Base-by-base conservation (phyloP, 2,113 vertebrate genomes). In the Xiphorhynchus elegans region DNA sequence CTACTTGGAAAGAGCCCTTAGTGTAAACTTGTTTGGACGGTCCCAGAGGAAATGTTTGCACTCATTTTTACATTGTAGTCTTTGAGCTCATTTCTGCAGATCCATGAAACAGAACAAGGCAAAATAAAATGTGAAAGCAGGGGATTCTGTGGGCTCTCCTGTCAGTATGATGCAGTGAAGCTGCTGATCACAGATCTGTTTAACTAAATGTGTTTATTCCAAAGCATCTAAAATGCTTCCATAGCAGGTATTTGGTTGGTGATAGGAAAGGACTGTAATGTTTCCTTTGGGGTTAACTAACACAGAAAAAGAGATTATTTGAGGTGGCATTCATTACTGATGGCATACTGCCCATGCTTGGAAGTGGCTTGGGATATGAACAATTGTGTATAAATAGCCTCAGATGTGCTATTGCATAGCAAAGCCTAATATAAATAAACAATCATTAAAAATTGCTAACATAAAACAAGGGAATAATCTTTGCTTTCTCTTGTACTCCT, bases 361-460 rank as follows among this genome's bases (percentile, higher is more conserved):
- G 59, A 84, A 79, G 59, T 67, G 53, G 82, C 59, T 77, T 47
- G 85, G 92, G 88, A 84, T 62, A 20, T 15, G 56, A 53, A 72
- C 88, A 76, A 35, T 86, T 76, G 59, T 80, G 18, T 69, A 92
- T 85, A 90, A 93, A 95, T 77, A 95, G 62, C 73, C 70, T 96
- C 87, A 78, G 66, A 86, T 96, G 73, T 93, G 83, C 76, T 90
- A 81, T 92, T 89, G 92, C 80, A 64, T 59, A 86, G 88, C 85
- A 88, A 94, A 90, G 42, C 76, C 84, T 66, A 74, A 59, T 76
- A 87, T 92, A 96, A 95, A 93, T 95, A 95, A 92, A 74, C 91
- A 94, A 84, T 86, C 92, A 89, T 96, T 93, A 80, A 88, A 93
- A 96, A 95, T 79, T 95, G 44, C 88, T 89, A 81, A 89, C 79